These are phyloP conservation scores for Poecilus cupreus DNA, from an alignment of 2,888 invertebrate species.

Conservation along the genomic window DNA sequence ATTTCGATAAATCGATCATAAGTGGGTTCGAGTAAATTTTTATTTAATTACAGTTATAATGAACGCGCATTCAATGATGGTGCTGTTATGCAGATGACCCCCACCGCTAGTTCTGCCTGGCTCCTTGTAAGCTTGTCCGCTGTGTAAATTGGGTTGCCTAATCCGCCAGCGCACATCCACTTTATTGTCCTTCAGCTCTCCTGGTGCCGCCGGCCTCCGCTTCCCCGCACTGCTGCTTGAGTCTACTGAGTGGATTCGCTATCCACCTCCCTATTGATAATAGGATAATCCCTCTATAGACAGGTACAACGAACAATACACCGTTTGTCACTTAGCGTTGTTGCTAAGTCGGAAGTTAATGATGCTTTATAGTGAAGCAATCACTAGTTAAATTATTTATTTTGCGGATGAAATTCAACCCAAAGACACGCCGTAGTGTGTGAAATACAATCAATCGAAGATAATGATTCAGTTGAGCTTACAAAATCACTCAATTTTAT, in stretches of 20 bases:
- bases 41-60: conserved; percentile 38
- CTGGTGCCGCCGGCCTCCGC: background rate
- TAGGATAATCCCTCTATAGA: conserved; percentile 58
- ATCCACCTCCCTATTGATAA: conserved; percentile 50
- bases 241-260: conserved; percentile 40
- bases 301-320: conserved; percentile 59
- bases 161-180: conserved; percentile 44
- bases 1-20: background rate
- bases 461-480: background rate
- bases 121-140: conserved; percentile 53
- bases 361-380: conserved; percentile 39
- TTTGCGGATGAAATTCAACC: conserved; percentile 12
- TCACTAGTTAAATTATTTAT: conserved; percentile 44
- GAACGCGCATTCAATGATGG: background rate
- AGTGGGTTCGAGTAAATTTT: background rate
- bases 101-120: background rate
- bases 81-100: conserved; percentile 43
- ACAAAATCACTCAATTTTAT: background rate
- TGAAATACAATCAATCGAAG: background rate
- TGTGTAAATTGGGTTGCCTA: conserved; percentile 52
- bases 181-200: conserved; percentile 37
- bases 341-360: conserved; percentile 51
- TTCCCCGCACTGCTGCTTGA: background rate
- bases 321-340: conserved; percentile 55
- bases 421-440: background rate